These are phyloP conservation scores for Pseudochirops corinnae DNA, from an alignment of 2,797 vertebrate genomes.

Conservation along the genomic window DNA sequence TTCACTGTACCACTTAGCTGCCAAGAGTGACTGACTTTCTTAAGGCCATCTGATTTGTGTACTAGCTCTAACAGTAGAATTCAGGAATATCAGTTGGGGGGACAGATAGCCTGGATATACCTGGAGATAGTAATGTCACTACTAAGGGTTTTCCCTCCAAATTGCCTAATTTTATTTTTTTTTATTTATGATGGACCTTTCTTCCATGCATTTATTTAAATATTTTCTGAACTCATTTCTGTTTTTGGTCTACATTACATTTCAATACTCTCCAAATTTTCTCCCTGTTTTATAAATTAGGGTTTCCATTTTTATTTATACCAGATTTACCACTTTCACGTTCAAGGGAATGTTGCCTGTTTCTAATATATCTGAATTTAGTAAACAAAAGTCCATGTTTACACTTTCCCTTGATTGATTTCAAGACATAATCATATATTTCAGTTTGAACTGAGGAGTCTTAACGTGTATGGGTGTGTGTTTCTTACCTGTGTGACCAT, in stretches of 20 bases:
- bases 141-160: neutral
- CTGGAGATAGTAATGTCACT: neutral
- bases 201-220: slow-evolving; percentile 19
- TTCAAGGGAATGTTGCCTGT: neutral
- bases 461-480: neutral
- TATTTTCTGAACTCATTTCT: neutral
- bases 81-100: neutral
- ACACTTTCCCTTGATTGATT: neutral
- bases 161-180: neutral
- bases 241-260: neutral
- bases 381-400: neutral
- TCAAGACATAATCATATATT: neutral
- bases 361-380: neutral
- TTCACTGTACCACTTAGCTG: too few relatives aligned
- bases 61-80: neutral
- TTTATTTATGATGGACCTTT: slow-evolving; percentile 6
- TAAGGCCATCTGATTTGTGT: neutral
- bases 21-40: neutral
- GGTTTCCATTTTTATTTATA: neutral
- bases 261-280: slow-evolving; percentile 31
- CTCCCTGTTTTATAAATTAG: neutral
- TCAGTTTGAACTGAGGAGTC: neutral
- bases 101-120: neutral
- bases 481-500: neutral
- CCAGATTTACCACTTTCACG: neutral